Evolutionary conservation across 2,888 invertebrate genomes (phyloP), one percentile per base, ranked within the genome.

Genomic region (Drosophila putrida): DNA sequence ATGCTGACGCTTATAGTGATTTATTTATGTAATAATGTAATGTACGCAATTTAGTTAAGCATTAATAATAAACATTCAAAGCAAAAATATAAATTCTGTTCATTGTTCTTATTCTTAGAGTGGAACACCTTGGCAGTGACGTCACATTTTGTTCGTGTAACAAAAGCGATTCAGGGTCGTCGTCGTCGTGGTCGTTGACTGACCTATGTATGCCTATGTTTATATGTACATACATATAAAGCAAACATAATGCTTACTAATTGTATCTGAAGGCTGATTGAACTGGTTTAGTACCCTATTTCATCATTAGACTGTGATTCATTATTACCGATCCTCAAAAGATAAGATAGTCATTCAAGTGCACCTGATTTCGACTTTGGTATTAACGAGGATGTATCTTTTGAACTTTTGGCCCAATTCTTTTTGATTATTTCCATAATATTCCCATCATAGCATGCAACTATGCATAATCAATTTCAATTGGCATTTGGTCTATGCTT

Each of bases 391-490:
- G 28, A 28, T 28, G 31, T 15, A 31, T 51, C 13, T 20, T 44
- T 33, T 87, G 80, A 85, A 89, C 89, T 89, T 89, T 88, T 86
- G 88, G 71, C 82, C 88, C 61, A 89, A 50, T 89, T 88, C 38
- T 51, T 73, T 20, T 31, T 2, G 4, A 50, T 50, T 50, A 58
- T 39, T 36, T 55, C 47, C 49, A 43, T 59, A 54, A 41, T 38
- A 61, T 68, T 64, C 63, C 35, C 53, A 64, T 59, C 13, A 33
- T 47, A 3, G 28, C 43, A 38, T 47, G 43, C 50, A 55, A 61
- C 61, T 41, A 59, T 59, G 69, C 49, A 49, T 75, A 80, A 83
- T 83, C 82, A 80, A 66, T 78, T 63, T 70, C 79, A 86, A 82
- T 80, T 82, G 67, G 66, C 55, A 47, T 64, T 59, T 55, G 47